Conservation (phyloP, 2,113 vertebrate genomes). For the Urocitellus parryii region DNA sequence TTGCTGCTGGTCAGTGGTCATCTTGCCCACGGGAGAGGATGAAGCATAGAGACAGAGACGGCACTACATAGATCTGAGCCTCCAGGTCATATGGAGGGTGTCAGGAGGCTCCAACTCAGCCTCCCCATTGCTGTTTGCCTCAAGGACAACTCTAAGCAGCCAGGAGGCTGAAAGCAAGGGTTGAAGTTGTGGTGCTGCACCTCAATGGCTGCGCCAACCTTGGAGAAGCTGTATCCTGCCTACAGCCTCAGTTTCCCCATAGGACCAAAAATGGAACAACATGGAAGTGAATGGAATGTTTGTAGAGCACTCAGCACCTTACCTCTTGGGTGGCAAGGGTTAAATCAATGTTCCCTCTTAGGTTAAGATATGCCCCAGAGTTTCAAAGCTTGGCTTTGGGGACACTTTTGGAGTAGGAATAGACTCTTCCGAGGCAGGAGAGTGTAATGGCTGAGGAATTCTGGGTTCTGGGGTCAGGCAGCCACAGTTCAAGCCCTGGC, state of each 20-base stretch:
- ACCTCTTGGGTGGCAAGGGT: rapidly evolving
- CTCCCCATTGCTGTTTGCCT: rapidly evolving
- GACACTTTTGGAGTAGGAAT: not conserved
- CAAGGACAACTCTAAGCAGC: not conserved
- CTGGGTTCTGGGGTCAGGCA: not conserved
- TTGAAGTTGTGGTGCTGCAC: not conserved
- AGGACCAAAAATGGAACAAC: not conserved
- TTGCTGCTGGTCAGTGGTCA: not conserved
- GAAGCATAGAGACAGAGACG: not conserved
- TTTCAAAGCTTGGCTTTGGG: not conserved
- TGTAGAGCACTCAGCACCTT: not conserved
- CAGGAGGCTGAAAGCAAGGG: not conserved
- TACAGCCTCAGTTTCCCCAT: conserved; percentile 21
- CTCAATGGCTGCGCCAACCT: not conserved
- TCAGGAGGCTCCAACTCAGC: not conserved
- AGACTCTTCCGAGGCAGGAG: not conserved
- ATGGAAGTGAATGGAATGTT: not conserved
- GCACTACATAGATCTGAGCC: not conserved
- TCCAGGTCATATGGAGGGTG: no score
- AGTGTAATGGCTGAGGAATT: not conserved
- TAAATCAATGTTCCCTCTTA: not conserved
- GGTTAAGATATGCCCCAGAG: not conserved
- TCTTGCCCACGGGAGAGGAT: not conserved
- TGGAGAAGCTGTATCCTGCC: not conserved
- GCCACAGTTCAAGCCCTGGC: not conserved